A percentile compares a stretch with the other conserved stretches of the same genome.
Evolutionary conservation across 2,113 vertebrate genomes (phyloP).

Genomic region (Ceyx cyanopectus): DNA sequence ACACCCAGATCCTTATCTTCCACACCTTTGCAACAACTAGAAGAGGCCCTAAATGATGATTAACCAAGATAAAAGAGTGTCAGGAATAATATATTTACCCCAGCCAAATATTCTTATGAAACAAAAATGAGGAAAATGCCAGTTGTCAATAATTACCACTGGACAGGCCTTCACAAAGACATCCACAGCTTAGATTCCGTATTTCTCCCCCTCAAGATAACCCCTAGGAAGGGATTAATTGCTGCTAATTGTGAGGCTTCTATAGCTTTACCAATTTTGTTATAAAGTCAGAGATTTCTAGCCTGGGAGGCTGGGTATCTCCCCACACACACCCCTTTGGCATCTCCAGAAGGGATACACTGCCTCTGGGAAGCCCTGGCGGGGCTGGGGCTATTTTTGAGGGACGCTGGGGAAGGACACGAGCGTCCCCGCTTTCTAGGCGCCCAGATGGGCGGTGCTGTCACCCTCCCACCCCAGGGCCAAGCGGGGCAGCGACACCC

Average conservation of each 20-base stretch:
- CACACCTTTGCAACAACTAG: not conserved
- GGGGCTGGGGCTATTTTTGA: not conserved
- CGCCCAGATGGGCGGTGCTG: fast-evolving
- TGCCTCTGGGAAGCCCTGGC: not conserved
- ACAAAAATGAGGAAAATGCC: not conserved
- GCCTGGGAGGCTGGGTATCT: not conserved
- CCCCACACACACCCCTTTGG: too few species aligned
- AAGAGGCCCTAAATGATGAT: not conserved
- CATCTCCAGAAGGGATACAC: not conserved
- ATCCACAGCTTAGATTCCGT: not conserved
- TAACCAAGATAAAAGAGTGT: not conserved
- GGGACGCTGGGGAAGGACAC: fast-evolving
- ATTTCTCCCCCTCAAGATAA: not conserved
- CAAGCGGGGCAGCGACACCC: fast-evolving
- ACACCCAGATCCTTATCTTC: not conserved
- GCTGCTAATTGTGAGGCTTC: fast-evolving
- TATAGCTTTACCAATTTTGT: not conserved
- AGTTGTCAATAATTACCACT: not conserved
- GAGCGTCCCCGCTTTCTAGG: fast-evolving
- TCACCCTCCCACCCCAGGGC: fast-evolving
- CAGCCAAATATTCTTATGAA: not conserved
- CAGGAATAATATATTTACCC: not conserved
- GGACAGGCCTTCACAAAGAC: not conserved
- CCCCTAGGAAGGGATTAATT: not conserved
- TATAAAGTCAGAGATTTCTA: not conserved